Base-by-base conservation (phyloP, 2,888 invertebrate genomes). In the Notodromas monacha region DNA sequence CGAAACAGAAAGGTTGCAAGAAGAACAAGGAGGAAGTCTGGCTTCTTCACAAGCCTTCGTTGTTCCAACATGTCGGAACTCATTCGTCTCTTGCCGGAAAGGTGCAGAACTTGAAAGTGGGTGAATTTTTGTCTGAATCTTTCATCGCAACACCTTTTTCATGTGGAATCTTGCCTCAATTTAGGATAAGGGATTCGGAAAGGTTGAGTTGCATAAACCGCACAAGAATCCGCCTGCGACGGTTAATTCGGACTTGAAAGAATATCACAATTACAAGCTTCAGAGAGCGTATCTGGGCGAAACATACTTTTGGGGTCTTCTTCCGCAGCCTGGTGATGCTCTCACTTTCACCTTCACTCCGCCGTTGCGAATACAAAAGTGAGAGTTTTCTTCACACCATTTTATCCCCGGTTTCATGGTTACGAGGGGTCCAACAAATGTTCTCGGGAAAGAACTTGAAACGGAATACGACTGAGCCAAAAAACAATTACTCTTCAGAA, bases 31-130 rank as follows among this genome's bases (percentile, higher is more conserved):
- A 63, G 6, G 59, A 61, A 40, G 58, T 77, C 34, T 72, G 77
- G 61, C 60, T 76, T 4, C 70, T 72, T 42, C 77, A 68, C 46
- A 73, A 74, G 38, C 70, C 74, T 1, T 76, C 84, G 0, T 55
- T 92, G 2, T 92, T 92, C 45, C 81, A 86, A 50, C 92, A 92
- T 45, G 72, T 86, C 35, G 89, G 89, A 3, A 65, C 72, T 12
- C 77, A 77, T 44, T 89, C 89, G 1, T 89, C 89, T 0, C 56
- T 92, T 1, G 73, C 68, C 48, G 89, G 89, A 33, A 92, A 92
- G 58, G 72, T 84, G 31, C 89, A 89, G 46, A 81, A 77, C 51
- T 54, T 89, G 0, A 79, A 81, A 61, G 77, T 70, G 53, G 42
- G 40, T 32, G n/a, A 8, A 16, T n/a, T n/a, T n/a, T n/a, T n/a